Conservation (phyloP, 1,140 invertebrate genomes). For the Papilio polyxenes region DNA sequence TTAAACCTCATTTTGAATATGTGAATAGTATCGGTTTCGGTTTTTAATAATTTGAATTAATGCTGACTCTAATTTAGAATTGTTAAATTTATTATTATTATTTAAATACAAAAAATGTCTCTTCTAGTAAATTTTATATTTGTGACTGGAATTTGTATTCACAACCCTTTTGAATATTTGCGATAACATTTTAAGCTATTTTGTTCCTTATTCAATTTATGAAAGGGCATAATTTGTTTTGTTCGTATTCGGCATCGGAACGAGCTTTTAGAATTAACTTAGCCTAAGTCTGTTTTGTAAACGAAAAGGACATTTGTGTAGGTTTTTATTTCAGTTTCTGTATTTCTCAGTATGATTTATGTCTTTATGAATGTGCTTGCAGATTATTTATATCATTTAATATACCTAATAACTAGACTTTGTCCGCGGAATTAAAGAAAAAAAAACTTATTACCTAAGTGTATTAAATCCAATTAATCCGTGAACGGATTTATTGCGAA, state of each 20-base stretch:
- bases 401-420: neutral
- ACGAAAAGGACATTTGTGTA: slow-evolving; percentile 25
- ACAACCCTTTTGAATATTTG: slow-evolving; percentile 53
- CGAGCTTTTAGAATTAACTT: slow-evolving; percentile 36
- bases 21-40: no score
- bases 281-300: slow-evolving; percentile 26
- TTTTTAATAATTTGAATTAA: neutral
- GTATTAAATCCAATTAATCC: no score
- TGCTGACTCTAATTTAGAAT: neutral
- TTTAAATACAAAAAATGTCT: neutral
- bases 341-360: neutral
- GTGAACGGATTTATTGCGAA: no score
- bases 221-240: slow-evolving; percentile 44
- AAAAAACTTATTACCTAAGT: no score
- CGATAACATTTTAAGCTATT: slow-evolving; percentile 54
- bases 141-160: slow-evolving; percentile 55
- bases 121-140: slow-evolving; percentile 42
- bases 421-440: no score
- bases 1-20: no score
- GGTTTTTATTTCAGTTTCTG: slow-evolving; percentile 23
- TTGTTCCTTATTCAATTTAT: slow-evolving; percentile 48
- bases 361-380: neutral
- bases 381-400: neutral
- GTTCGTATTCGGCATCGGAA: neutral
- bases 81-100: no score